Evolutionary conservation across 2,888 invertebrate genomes (phyloP).

Genomic region (Cephalotes varians): DNA sequence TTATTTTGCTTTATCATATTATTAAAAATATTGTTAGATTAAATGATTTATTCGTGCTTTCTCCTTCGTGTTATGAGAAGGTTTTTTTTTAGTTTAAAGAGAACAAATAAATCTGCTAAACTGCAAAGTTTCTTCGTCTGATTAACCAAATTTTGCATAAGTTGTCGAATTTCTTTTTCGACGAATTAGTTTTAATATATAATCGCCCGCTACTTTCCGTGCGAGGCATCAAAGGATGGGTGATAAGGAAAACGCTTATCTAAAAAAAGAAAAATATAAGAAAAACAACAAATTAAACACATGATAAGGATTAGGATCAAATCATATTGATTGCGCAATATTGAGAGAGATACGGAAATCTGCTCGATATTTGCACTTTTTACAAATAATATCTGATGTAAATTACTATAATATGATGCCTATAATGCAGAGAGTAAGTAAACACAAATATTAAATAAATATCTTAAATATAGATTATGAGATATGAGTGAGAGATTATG

Average conservation of each 20-base stretch:
- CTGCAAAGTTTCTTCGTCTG: background rate
- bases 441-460: conserved; percentile 51
- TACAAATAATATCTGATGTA: background rate
- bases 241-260: conserved; percentile 36
- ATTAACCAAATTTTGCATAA: conserved; percentile 16
- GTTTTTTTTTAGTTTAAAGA: conserved; percentile 25
- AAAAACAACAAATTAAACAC: conserved; percentile 54
- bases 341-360: conserved; percentile 68
- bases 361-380: conserved; percentile 53
- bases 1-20: conserved; percentile 51
- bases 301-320: conserved; percentile 54
- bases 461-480: conserved; percentile 52
- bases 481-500: no score
- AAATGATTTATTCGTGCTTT: conserved; percentile 51
- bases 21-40: conserved; percentile 56
- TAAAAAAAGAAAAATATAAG: conserved; percentile 11
- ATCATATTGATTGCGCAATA: conserved; percentile 61
- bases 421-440: conserved; percentile 37
- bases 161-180: background rate
- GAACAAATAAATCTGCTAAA: background rate
- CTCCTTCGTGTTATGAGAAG: conserved; percentile 56
- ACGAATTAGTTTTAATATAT: conserved; percentile 25
- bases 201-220: background rate
- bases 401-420: conserved; percentile 8
- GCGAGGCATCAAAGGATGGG: conserved; percentile 32